Conservation (phyloP, 2,113 vertebrate species). For the Hypocryptadius cinnamomeus region DNA sequence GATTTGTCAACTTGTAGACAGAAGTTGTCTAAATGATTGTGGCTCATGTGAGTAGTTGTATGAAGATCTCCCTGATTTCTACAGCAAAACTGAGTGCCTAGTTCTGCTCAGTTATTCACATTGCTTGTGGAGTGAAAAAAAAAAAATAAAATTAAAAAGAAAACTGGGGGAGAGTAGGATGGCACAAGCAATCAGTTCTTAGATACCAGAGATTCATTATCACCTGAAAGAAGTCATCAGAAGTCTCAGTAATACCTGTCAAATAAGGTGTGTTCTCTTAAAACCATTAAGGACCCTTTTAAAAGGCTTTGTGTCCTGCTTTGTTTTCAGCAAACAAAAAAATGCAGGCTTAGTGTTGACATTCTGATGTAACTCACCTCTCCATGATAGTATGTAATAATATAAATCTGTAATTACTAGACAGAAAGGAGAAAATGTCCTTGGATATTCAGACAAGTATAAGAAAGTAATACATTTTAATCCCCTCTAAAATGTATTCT, state of each 20-base stretch:
- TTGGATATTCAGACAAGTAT: not conserved
- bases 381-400: not conserved
- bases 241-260: not conserved
- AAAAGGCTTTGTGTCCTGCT: not conserved
- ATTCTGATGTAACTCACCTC: not conserved
- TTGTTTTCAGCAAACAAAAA: not conserved
- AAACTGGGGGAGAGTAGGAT: accelerated
- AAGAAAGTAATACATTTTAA: not conserved
- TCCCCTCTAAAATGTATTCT: not conserved
- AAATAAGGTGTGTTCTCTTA: not conserved
- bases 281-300: not conserved
- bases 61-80: not conserved
- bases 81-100: not conserved
- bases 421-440: not conserved
- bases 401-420: not conserved
- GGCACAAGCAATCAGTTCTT: not conserved
- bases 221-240: not conserved
- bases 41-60: not conserved
- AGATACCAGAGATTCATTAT: not conserved
- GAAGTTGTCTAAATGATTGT: not conserved
- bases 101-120: not conserved
- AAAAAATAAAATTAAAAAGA: not conserved
- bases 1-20: not conserved
- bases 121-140: not conserved
- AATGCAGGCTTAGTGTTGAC: not conserved